Evolutionary conservation across 2,888 invertebrate genomes (phyloP), one percentile per base, ranked within the genome.

Genomic region (Cylindroiulus punctatus): DNA sequence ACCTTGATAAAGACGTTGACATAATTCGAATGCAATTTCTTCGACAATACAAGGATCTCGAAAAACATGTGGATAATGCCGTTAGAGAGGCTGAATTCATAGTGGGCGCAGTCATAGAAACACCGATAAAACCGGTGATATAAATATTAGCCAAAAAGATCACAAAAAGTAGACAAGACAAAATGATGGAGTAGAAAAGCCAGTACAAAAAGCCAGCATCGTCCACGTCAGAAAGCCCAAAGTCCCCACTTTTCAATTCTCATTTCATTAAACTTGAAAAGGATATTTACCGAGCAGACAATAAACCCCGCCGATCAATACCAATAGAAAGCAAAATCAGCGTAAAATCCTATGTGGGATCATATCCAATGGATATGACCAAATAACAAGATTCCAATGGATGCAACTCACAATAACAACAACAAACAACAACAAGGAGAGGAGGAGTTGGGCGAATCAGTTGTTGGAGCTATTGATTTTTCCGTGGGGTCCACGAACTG

Each of bases 281-380:
- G 65, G 65, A 19, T 65, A 65, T 65, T 65, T 65, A 65, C 65
- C 65, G n/a, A 26, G 26, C 26, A 65, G 65, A 65, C 65, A 65
- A 65, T 65, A 65, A 52, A 52, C 17, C 65, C 65, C 10, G 7
- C 65, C 65, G 65, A 65, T 65, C 65, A 65, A 65, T 65, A 65
- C 22, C 65, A 65, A 65, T 65, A 65, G 65, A 65, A 65, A 5
- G 65, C 65, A 65, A 65, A 65, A 65, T 65, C 65, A 65, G 65
- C 65, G 65, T 65, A 65, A 65, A 65, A 65, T 19, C 26, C 65
- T 26, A 19, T 26, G 65, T 26, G 65, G 65, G 65, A 65, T 65
- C 65, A 65, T 65, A 65, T 65, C 65, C 65, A 65, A 65, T 65
- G 65, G 65, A 65, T 65, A 65, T 65, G 65, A 65, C 65, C 65